phyloP scores from a whole-genome alignment of 2,797 vertebrate genomes.

The Tenualosa thibaudeaui region DNA sequence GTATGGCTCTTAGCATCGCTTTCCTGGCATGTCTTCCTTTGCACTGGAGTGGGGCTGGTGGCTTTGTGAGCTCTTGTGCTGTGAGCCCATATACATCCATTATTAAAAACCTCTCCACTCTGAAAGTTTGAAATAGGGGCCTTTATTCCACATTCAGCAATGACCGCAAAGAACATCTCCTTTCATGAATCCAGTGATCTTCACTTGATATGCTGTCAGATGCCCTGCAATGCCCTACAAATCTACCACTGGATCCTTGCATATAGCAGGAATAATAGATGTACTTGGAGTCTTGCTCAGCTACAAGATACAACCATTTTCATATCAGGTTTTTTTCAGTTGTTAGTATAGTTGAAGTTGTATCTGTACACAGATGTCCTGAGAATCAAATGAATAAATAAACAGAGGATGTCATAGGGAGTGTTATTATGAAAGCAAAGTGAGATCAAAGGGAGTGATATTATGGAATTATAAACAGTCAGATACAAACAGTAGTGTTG shows the following conservation, averaged over 20 bases:
- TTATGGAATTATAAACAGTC: too few species aligned
- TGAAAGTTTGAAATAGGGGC: slow-evolving; percentile 54
- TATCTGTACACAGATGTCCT: background rate
- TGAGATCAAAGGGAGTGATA: too few species aligned
- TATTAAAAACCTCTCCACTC: slow-evolving; percentile 51
- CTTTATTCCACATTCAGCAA: slow-evolving; percentile 29
- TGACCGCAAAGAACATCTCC: slow-evolving; percentile 23
- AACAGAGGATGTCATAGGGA: background rate
- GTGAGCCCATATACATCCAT: slow-evolving; percentile 45
- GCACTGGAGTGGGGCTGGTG: slow-evolving; percentile 7
- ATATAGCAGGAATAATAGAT: background rate
- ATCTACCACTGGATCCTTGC: background rate
- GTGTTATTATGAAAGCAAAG: too few species aligned
- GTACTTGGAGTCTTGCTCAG: background rate
- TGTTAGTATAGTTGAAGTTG: background rate
- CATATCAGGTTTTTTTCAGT: background rate
- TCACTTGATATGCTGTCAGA: slow-evolving; percentile 17
- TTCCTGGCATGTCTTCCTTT: background rate
- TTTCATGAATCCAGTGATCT: slow-evolving; percentile 16
- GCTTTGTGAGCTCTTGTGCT: slow-evolving; percentile 31
- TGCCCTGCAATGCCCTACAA: background rate
- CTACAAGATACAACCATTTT: background rate
- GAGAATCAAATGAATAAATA: background rate
- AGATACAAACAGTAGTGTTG: too few species aligned
- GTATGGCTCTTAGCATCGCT: background rate